Evolutionary conservation across 2,888 invertebrate genomes (phyloP).

Genomic region (Eledona agricola): DNA sequence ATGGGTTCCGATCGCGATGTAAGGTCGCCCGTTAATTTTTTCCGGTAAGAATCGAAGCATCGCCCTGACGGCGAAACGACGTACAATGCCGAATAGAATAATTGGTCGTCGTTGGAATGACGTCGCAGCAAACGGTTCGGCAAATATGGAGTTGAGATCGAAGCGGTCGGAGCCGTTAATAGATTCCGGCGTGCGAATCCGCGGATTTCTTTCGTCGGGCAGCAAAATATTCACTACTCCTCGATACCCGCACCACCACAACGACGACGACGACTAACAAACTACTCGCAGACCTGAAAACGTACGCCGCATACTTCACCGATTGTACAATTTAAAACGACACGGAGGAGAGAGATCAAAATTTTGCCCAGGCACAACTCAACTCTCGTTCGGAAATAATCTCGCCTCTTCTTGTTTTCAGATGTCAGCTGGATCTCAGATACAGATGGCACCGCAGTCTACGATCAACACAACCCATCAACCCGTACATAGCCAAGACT

Average conservation of each 20-base stretch:
- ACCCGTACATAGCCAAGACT: conserved; percentile 93
- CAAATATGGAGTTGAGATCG: conserved; percentile 28
- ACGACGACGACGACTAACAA: too few species aligned
- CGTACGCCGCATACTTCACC: conserved; percentile 40
- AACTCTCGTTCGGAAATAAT: too few species aligned
- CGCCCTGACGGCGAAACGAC: too few species aligned
- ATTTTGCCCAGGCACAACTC: conserved; percentile 23
- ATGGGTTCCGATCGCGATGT: too few species aligned
- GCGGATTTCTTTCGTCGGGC: conserved; percentile 47
- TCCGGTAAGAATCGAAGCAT: too few species aligned
- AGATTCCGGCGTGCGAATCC: conserved; percentile 42
- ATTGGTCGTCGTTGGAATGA: conserved; percentile 11
- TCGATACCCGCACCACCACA: too few species aligned
- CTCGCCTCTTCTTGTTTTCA: conserved; percentile 72
- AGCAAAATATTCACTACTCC: conserved; percentile 43
- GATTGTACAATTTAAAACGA: conserved; percentile 31
- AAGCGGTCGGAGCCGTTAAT: conserved; percentile 34
- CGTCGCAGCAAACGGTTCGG: conserved; percentile 18
- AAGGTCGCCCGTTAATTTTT: conserved; percentile 11
- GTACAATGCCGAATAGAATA: too few species aligned
- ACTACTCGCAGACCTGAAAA: conserved; percentile 53
- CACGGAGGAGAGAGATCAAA: conserved; percentile 29
- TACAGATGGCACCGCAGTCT: conserved; percentile 97
- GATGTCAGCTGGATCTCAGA: conserved; percentile 97
- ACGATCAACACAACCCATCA: conserved; percentile 80